Evolutionary conservation across 2,888 invertebrate species (phyloP).

Genomic region (Malthinus flaveolus): DNA sequence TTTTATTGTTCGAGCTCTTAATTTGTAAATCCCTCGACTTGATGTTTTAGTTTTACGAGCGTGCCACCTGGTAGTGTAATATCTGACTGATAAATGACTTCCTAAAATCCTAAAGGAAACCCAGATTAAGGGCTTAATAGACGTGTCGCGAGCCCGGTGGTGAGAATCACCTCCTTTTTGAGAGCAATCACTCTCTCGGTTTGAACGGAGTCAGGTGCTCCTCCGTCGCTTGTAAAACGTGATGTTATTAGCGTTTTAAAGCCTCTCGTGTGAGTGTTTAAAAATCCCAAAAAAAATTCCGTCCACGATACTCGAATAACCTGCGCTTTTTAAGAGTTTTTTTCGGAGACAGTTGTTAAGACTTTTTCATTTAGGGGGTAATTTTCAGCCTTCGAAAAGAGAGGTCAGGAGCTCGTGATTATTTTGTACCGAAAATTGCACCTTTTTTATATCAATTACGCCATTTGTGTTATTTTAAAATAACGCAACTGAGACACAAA

Average conservation of each 20-base stretch:
- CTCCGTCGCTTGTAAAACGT: conserved; percentile 44
- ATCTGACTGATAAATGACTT: conserved; percentile 55
- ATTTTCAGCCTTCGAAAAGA: too few relatives aligned
- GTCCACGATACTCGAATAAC: conserved; percentile 10
- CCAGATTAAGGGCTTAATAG: conserved; percentile 54
- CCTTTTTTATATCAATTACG: too few relatives aligned
- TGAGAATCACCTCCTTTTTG: conserved; percentile 36
- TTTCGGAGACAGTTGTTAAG: too few relatives aligned
- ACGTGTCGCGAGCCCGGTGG: conserved; percentile 50
- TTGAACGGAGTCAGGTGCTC: conserved; percentile 45
- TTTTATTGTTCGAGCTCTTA: background rate
- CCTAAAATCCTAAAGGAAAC: conserved; percentile 54
- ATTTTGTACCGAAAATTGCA: too few relatives aligned
- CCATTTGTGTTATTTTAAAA: background rate
- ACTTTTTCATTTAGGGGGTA: too few relatives aligned
- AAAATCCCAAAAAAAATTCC: conserved; percentile 38
- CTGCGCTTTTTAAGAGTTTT: too few relatives aligned
- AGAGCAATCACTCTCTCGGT: conserved; percentile 29
- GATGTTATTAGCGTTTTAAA: conserved; percentile 48
- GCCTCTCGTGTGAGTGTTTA: conserved; percentile 42
- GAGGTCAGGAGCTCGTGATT: too few relatives aligned
- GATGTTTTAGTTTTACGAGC: conserved; percentile 42
- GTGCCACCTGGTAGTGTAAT: conserved; percentile 52
- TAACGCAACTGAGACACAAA: too few relatives aligned
- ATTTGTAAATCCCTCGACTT: conserved; percentile 5